A percentile compares a stretch with the other conserved stretches of the same genome.
Evolutionary conservation across 1,140 invertebrate species (phyloP).

Genomic region (Ruditapes philippinarum): DNA sequence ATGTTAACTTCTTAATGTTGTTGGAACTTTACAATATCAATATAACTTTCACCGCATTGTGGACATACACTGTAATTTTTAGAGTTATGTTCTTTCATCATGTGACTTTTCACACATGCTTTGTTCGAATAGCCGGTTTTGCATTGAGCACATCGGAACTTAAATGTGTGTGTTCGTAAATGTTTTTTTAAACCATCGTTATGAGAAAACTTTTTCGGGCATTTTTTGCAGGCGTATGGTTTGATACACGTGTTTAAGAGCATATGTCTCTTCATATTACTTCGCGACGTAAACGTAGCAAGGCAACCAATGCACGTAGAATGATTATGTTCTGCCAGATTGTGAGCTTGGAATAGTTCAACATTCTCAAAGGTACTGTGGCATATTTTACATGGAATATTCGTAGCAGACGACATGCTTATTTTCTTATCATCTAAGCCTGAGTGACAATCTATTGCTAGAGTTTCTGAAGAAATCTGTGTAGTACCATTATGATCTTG

Average conservation of each 20-base stretch:
- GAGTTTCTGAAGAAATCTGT: constrained; percentile 15
- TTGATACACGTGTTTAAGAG: too few species aligned
- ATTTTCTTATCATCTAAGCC: constrained; percentile 11
- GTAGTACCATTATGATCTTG: neutral
- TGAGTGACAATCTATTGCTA: neutral
- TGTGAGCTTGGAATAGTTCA: constrained; percentile 75
- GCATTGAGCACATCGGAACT: too few species aligned
- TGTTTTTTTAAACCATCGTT: too few species aligned
- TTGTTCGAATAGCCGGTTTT: constrained; percentile 81
- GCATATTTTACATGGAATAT: too few species aligned
- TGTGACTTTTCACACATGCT: constrained; percentile 77
- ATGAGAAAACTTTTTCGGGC: too few species aligned
- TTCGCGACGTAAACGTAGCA: too few species aligned
- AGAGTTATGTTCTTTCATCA: constrained; percentile 77
- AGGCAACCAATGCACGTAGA: constrained; percentile 80
- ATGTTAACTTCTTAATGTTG: too few species aligned
- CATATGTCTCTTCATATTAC: too few species aligned
- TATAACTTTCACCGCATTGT: too few species aligned
- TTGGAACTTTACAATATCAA: too few species aligned
- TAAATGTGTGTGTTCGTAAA: too few species aligned
- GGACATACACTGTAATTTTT: constrained; percentile 78
- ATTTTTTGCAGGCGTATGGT: too few species aligned
- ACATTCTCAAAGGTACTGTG: constrained; percentile 77
- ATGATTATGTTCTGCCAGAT: constrained; percentile 72
- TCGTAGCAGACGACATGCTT: constrained; percentile 42